Conservation (phyloP, 2,797 vertebrate genomes). For the Bovichtus diacanthus region DNA sequence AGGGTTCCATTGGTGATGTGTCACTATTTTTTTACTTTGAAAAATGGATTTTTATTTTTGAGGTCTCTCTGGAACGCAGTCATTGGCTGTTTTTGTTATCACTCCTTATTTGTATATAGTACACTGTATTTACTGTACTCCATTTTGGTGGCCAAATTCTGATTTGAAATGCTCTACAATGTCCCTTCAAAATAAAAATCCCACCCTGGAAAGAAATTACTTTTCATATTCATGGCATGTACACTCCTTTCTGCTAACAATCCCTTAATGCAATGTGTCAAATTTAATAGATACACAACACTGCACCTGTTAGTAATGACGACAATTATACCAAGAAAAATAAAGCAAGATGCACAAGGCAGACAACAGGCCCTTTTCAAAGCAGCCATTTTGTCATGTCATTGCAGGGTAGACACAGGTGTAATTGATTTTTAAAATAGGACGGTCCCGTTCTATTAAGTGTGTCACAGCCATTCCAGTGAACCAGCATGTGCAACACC, state of each 20-base stretch:
- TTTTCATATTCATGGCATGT: background rate
- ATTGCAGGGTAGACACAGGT: no score
- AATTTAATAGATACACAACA: background rate
- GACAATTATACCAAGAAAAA: background rate
- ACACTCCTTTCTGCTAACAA: background rate
- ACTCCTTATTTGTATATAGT: background rate
- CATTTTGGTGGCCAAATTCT: background rate
- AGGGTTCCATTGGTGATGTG: background rate
- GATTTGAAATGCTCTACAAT: background rate
- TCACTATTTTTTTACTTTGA: background rate
- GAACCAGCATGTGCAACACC: no score
- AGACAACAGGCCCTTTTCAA: no score
- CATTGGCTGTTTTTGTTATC: background rate
- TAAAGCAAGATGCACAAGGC: background rate
- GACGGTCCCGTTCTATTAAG: no score
- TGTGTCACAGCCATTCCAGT: no score
- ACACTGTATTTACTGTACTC: background rate
- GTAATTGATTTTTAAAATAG: no score
- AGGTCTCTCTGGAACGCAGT: background rate
- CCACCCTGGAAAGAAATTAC: background rate
- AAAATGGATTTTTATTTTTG: background rate
- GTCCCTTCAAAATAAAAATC: background rate
- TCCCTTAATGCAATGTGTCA: background rate
- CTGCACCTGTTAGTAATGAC: background rate
- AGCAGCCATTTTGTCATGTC: no score